Conservation (phyloP, 2,888 invertebrate genomes). For the Volucella inanis region DNA sequence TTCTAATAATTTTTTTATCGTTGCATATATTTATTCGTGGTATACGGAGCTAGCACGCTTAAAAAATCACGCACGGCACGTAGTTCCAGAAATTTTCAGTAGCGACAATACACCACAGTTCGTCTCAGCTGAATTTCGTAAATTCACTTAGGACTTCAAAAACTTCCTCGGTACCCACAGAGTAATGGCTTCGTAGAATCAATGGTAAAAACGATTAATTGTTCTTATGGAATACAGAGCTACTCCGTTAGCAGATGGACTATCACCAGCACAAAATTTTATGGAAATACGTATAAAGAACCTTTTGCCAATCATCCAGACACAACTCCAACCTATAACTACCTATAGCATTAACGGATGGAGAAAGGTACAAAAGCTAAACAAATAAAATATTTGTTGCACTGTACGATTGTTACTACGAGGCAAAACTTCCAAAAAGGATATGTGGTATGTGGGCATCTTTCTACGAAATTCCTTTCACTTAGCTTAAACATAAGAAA, state of each 20-base stretch:
- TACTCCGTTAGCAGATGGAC: slow-evolving; percentile 24
- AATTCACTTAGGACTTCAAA: slow-evolving; percentile 14
- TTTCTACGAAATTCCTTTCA: too few species aligned
- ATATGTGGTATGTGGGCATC: too few species aligned
- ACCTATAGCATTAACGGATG: too few species aligned
- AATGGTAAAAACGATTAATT: background rate
- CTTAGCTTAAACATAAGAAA: too few species aligned
- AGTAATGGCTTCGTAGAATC: slow-evolving; percentile 23
- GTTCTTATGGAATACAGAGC: slow-evolving; percentile 29
- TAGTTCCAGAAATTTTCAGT: slow-evolving; percentile 2
- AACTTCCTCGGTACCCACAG: slow-evolving; percentile 12
- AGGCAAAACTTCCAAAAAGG: too few species aligned
- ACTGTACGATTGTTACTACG: too few species aligned
- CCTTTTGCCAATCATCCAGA: too few species aligned
- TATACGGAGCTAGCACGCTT: slow-evolving; percentile 7
- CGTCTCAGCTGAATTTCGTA: slow-evolving; percentile 8
- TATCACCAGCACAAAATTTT: slow-evolving; percentile 35
- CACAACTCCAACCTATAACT: too few species aligned
- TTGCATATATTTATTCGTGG: slow-evolving; percentile 5
- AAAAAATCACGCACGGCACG: slow-evolving; percentile 8
- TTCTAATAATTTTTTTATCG: slow-evolving; percentile 17
- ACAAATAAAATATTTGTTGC: too few species aligned
- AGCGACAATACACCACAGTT: slow-evolving; percentile 22
- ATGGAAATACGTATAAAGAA: too few species aligned
- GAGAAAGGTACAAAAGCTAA: too few species aligned